Conservation (phyloP, 2,797 vertebrate species). For the Mormyrus proboscirostris region DNA sequence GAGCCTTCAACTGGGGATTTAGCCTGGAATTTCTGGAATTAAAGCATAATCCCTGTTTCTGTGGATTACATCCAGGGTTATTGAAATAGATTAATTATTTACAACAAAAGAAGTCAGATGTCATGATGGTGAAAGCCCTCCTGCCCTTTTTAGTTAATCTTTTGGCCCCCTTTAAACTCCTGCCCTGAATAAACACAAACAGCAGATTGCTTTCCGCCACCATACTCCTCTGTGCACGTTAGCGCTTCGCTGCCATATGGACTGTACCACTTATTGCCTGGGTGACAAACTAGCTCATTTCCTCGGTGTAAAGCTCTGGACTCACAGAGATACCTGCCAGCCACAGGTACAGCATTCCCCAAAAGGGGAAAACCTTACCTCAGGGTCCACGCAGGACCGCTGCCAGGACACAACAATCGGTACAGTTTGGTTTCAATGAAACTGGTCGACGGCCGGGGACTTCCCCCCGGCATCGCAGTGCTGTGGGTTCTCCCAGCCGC, state of each 20-base stretch:
- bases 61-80: slow-evolving; percentile 4
- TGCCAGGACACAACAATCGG: background rate
- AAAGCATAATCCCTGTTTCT: slow-evolving; percentile 24
- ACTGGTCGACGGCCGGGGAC: background rate
- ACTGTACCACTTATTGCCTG: background rate
- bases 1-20: slow-evolving; percentile 24
- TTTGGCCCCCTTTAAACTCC: slow-evolving; percentile 9
- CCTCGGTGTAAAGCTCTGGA: background rate
- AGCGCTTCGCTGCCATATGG: background rate
- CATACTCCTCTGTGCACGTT: background rate
- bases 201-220: background rate
- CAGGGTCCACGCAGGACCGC: background rate
- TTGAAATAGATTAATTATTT: slow-evolving; percentile 18
- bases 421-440: background rate
- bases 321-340: background rate
- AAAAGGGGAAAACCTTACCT: background rate
- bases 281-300: background rate
- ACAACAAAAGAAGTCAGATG: background rate
- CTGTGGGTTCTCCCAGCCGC: background rate
- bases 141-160: background rate
- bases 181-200: slow-evolving; percentile 6
- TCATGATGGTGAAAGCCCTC: background rate
- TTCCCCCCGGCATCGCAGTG: background rate
- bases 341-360: background rate
- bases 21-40: slow-evolving; percentile 24